Conservation (phyloP, 2,113 vertebrate genomes). For the Thunnus maccoyii region DNA sequence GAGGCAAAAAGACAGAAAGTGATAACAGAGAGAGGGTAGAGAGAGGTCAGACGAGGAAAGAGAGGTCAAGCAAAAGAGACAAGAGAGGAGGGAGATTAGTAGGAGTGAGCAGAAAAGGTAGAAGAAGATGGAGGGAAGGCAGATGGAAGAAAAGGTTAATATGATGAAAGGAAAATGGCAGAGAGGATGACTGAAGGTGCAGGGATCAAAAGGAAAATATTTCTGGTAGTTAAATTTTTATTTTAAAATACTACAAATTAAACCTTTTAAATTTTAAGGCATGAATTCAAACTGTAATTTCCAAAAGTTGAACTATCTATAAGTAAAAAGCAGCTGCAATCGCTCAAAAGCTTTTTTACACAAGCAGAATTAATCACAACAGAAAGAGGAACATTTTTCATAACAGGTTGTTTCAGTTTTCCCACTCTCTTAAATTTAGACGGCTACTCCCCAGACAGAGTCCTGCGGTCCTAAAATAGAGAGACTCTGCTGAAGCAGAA, state of each 20-base stretch:
- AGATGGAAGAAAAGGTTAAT: conserved; percentile 37
- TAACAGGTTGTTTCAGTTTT: conserved; percentile 70
- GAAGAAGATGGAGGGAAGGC: conserved; percentile 26
- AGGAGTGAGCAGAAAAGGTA: not conserved
- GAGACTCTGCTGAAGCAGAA: conserved; percentile 89
- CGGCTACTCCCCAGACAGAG: conserved; percentile 74
- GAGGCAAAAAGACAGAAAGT: conserved; percentile 17
- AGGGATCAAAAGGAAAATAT: conserved; percentile 38
- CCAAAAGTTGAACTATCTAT: not conserved
- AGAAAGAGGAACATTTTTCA: conserved; percentile 70
- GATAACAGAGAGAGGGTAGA: conserved; percentile 41
- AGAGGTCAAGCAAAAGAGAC: conserved; percentile 66
- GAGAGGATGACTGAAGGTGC: conserved; percentile 3
- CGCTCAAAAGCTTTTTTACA: not conserved
- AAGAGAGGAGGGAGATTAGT: conserved; percentile 39
- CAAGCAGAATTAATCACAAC: not conserved
- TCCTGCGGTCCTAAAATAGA: conserved; percentile 77
- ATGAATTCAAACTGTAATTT: not conserved
- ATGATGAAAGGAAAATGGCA: conserved; percentile 27
- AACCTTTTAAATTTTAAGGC: not conserved
- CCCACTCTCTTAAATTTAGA: conserved; percentile 79
- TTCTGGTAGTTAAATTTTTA: too few relatives aligned
- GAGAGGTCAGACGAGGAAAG: conserved; percentile 49
- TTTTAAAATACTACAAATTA: not conserved
- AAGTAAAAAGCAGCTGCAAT: not conserved